Base-by-base conservation (phyloP, 2,797 vertebrate species). In the Margarornis squamiger region DNA sequence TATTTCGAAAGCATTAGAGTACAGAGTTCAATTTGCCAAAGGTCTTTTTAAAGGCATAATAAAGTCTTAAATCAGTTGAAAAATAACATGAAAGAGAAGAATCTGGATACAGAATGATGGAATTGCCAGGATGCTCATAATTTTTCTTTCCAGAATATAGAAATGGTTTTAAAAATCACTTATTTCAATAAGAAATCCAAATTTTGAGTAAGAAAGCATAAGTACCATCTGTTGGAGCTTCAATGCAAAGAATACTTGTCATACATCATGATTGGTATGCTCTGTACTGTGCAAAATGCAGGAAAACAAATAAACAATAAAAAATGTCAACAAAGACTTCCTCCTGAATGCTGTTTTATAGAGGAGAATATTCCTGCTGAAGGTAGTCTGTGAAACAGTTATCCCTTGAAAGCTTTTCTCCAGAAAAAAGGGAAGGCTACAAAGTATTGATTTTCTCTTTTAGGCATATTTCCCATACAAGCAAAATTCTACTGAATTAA, bases 401-500 rank as follows among this genome's bases (percentile, higher is more conserved):
- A 20, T 23, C 29, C 36, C 32, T 88, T 85, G 57, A 79, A 73
- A 94, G 61, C 67, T 85, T 88, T 84, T 51, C 55, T 89, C 39
- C 51, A 86, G 72, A 55, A 88, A 22, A 52, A 76, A 57, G 22
- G 29, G 14, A 91, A 54, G 48, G 58, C 36, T 81, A 12, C 27
- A 15, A 70, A 91, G 43, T 43, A 41, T 7, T 73, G 10, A 20
- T 41, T 84, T 90, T 36, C 24, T 63, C 38, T 88, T 90, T 63
- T 26, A 78, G 57, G 57, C 29, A 0, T 62, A 66, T 59, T 91
- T 89, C 87, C 65, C 51, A 71, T 5, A 68, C 14, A 77, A 43
- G 79, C 54, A 88, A 85, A 91, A 52, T 52, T 83, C 36, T 74
- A 43, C 30, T 86, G 71, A 88, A 92, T 62, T 66, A 91, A 94